Conservation (phyloP, 2,888 invertebrate genomes). For the Clusia tigrina region DNA sequence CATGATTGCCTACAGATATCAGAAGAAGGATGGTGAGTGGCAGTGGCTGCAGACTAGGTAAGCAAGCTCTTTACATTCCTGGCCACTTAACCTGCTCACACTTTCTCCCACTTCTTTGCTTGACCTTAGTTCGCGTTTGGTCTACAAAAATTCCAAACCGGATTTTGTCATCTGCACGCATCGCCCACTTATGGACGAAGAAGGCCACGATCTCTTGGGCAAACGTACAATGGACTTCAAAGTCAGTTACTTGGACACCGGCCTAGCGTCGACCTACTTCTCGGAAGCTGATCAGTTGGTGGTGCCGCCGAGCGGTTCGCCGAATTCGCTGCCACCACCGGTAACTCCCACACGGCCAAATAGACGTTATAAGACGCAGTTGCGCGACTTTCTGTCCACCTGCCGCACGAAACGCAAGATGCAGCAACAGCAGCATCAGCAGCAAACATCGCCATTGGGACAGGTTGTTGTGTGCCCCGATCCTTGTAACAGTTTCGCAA, state of each 20-base stretch:
- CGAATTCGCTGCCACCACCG: slow-evolving; percentile 68
- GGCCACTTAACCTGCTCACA: not conserved
- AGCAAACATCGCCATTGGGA: slow-evolving; percentile 62
- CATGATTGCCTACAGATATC: slow-evolving; percentile 97
- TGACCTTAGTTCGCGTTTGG: slow-evolving; percentile 80
- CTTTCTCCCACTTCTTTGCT: not conserved
- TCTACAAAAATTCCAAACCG: slow-evolving; percentile 99
- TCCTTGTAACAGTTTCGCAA: not conserved
- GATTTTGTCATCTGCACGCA: slow-evolving; percentile 99
- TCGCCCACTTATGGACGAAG: slow-evolving; percentile 98
- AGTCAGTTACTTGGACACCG: slow-evolving; percentile 93
- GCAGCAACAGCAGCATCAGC: slow-evolving; percentile 58
- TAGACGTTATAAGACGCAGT: slow-evolving; percentile 91
- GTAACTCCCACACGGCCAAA: slow-evolving; percentile 83
- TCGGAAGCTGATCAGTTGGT: slow-evolving; percentile 83
- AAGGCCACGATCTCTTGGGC: slow-evolving; percentile 94
- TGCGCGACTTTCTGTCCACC: slow-evolving; percentile 91
- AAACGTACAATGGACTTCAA: slow-evolving; percentile 99
- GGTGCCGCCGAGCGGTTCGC: slow-evolving; percentile 68
- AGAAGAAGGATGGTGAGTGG: slow-evolving; percentile 93
- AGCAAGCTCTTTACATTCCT: not conserved
- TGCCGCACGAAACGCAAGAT: slow-evolving; percentile 83
- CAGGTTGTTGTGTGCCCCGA: slow-evolving; percentile 63
- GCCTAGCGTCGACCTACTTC: slow-evolving; percentile 89
- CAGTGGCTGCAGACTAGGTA: slow-evolving; percentile 94